These are phyloP conservation scores for Channa striata DNA, from an alignment of 2,797 vertebrate genomes.

Conservation along the genomic window DNA sequence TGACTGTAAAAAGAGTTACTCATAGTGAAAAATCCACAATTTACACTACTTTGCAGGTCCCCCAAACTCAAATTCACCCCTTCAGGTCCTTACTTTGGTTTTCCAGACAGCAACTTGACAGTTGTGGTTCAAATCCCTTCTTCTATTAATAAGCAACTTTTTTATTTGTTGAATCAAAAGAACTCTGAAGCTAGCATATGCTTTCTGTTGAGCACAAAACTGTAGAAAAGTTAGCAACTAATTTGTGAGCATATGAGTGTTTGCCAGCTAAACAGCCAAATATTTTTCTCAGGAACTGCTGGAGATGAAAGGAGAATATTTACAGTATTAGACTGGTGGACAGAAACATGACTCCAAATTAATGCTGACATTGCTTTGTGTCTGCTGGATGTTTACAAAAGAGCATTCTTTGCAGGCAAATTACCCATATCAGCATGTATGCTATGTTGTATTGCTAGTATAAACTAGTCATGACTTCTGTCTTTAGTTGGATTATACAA, in stretches of 20 bases:
- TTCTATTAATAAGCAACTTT: not conserved
- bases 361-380: not conserved
- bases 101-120: not conserved
- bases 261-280: not conserved
- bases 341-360: not conserved
- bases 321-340: not conserved
- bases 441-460: too few species aligned
- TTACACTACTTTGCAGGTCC: not conserved
- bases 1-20: conserved; percentile 1
- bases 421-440: not conserved
- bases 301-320: not conserved
- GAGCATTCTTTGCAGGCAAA: not conserved
- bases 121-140: not conserved
- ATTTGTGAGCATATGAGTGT: not conserved
- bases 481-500: too few species aligned
- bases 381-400: not conserved
- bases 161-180: not conserved
- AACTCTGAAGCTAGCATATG: too few species aligned
- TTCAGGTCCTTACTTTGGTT: conserved; percentile 2
- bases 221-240: not conserved
- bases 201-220: not conserved
- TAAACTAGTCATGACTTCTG: too few species aligned
- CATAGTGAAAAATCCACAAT: not conserved
- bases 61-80: not conserved
- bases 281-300: not conserved